These are phyloP conservation scores for Ormia ochracea DNA, from an alignment of 2,888 invertebrate genomes.

Conservation along the genomic window DNA sequence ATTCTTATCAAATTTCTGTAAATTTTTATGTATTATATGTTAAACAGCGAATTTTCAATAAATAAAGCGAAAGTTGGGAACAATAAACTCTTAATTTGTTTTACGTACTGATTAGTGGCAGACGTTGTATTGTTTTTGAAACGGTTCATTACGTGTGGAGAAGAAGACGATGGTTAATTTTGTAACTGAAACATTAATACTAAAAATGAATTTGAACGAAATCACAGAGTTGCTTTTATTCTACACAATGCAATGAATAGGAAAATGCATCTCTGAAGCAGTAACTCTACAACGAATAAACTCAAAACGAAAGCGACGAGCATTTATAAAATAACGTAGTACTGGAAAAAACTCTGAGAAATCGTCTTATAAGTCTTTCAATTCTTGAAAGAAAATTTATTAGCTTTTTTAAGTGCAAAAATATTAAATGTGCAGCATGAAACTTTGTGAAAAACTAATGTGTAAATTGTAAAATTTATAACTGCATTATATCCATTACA, in stretches of 20 bases:
- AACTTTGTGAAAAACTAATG: neutral
- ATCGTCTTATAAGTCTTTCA: constrained; percentile 44
- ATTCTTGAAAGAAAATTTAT: constrained; percentile 50
- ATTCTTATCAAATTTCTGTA: too few species aligned
- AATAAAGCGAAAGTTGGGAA: too few species aligned
- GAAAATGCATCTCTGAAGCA: constrained; percentile 24
- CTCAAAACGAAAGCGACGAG: constrained; percentile 33
- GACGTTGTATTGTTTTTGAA: too few species aligned
- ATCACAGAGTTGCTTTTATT: neutral
- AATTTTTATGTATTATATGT: too few species aligned
- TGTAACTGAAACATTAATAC: too few species aligned
- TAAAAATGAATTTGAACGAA: neutral
- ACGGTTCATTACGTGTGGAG: too few species aligned
- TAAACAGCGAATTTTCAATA: too few species aligned
- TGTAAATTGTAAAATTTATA: constrained; percentile 7
- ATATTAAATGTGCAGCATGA: neutral
- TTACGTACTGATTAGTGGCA: too few species aligned
- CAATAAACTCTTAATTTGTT: too few species aligned
- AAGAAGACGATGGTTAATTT: too few species aligned
- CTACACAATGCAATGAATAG: neutral
- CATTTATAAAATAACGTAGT: constrained; percentile 50
- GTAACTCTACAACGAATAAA: constrained; percentile 35
- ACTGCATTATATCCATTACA: constrained; percentile 1
- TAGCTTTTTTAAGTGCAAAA: constrained; percentile 39
- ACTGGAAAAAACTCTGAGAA: constrained; percentile 46